phyloP scores from a whole-genome alignment of 2,797 vertebrate genomes.

The Halcyon leucocephala region DNA sequence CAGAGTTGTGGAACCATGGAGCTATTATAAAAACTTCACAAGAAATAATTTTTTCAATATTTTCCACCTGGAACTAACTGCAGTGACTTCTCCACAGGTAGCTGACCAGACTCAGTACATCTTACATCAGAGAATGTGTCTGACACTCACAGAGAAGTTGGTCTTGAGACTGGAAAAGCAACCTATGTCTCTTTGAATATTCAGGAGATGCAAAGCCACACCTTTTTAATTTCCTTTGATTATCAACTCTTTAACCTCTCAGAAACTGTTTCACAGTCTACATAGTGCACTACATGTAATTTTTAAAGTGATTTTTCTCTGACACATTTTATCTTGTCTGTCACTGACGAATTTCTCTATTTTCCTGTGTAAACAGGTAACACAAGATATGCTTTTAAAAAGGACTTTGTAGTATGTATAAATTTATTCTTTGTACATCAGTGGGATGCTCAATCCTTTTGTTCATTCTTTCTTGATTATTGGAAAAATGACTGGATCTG shows the following conservation, averaged over 20 bases:
- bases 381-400: slow-evolving; percentile 23
- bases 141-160: neutral
- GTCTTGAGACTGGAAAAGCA: neutral
- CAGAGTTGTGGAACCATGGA: neutral
- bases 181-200: neutral
- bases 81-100: neutral
- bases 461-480: slow-evolving; percentile 55
- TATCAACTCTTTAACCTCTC: neutral
- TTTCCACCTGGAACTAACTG: neutral
- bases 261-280: slow-evolving; percentile 12
- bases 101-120: neutral
- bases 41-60: neutral
- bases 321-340: neutral
- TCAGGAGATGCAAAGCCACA: neutral
- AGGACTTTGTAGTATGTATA: slow-evolving; percentile 25
- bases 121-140: neutral
- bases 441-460: slow-evolving; percentile 20
- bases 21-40: neutral
- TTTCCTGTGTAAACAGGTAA: slow-evolving; percentile 41
- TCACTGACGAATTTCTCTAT: neutral
- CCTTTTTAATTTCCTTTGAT: neutral
- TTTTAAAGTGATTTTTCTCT: slow-evolving; percentile 19
- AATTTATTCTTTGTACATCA: slow-evolving; percentile 24
- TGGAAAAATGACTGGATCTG: slow-evolving; percentile 46
- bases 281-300: neutral